A percentile compares a stretch with the other conserved stretches of the same genome.
Conservation (phyloP, 2,797 vertebrate genomes). For the Podarcis lilfordi region DNA sequence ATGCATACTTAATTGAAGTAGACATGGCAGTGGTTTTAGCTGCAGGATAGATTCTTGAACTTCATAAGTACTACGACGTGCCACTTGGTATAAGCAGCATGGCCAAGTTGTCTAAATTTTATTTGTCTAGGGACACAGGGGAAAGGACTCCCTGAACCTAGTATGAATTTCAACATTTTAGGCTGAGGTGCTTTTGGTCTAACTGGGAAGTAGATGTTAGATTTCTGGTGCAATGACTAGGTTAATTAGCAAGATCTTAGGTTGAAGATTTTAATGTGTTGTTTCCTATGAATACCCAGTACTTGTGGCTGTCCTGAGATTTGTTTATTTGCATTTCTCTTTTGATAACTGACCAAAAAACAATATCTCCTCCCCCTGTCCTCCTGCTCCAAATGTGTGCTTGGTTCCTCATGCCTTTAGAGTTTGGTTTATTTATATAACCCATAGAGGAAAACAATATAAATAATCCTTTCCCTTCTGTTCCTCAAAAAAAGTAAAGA, state of each 20-base stretch:
- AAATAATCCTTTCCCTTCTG: not conserved
- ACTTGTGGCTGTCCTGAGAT: not conserved
- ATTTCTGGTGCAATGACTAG: not conserved
- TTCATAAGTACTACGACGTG: not conserved
- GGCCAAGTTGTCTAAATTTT: not conserved
- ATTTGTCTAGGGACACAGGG: not conserved
- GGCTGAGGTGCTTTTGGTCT: not conserved
- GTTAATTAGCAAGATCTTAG: not conserved
- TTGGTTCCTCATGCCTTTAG: constrained; percentile 3
- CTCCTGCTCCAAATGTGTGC: not conserved
- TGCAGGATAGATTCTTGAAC: not conserved
- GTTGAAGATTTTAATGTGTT: not conserved
- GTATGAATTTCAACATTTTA: not conserved
- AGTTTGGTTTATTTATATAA: not conserved
- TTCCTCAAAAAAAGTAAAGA: not conserved
- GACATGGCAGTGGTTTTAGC: not conserved
- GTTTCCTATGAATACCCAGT: not conserved
- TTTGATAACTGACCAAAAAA: not conserved
- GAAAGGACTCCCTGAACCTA: not conserved
- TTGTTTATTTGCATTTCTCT: not conserved
- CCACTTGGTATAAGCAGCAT: not conserved
- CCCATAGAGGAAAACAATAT: not conserved
- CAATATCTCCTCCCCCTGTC: too few relatives aligned
- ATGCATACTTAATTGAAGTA: not conserved
- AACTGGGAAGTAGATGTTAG: not conserved